A percentile compares a stretch with the other conserved stretches of the same genome.
phyloP scores from a whole-genome alignment of 2,113 vertebrate genomes.

The Jaculus jaculus region DNA sequence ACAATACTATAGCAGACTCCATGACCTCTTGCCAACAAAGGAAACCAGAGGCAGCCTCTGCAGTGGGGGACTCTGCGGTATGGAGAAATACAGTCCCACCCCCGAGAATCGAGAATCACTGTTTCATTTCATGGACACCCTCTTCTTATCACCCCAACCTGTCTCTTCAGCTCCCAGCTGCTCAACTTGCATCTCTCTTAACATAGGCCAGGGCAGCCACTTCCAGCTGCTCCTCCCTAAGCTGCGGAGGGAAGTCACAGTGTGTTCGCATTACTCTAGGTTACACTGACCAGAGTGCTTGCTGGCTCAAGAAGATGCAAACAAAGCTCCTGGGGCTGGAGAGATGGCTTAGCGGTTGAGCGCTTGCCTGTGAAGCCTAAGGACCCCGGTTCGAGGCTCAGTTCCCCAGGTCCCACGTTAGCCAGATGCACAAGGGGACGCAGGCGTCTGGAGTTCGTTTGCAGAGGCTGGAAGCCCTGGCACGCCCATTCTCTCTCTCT shows the following conservation, averaged over 20 bases:
- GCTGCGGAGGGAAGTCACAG: background rate
- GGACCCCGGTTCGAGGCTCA: too few species aligned
- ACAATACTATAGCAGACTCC: conserved; percentile 75
- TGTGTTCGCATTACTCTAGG: background rate
- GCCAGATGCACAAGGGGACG: too few species aligned
- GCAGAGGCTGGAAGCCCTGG: too few species aligned
- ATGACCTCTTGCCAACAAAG: conserved; percentile 77
- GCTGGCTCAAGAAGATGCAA: background rate
- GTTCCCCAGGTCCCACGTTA: too few species aligned
- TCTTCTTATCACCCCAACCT: conserved; percentile 79
- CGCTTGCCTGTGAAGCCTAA: too few species aligned
- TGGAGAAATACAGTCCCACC: conserved; percentile 75
- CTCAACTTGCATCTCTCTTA: conserved; percentile 74
- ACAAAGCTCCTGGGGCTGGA: fast-evolving
- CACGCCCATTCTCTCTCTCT: too few species aligned
- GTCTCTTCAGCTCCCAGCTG: conserved; percentile 75
- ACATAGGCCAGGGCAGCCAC: conserved; percentile 69
- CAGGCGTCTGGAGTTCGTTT: too few species aligned
- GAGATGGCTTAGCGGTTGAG: too few species aligned
- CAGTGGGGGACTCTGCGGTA: conserved; percentile 68
- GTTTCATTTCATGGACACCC: conserved; percentile 83
- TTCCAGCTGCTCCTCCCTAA: background rate
- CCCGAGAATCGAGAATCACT: conserved; percentile 72
- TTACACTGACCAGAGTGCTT: fast-evolving
- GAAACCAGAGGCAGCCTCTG: conserved; percentile 81